phyloP scores from a whole-genome alignment of 2,888 invertebrate species.

The Thereva unica region DNA sequence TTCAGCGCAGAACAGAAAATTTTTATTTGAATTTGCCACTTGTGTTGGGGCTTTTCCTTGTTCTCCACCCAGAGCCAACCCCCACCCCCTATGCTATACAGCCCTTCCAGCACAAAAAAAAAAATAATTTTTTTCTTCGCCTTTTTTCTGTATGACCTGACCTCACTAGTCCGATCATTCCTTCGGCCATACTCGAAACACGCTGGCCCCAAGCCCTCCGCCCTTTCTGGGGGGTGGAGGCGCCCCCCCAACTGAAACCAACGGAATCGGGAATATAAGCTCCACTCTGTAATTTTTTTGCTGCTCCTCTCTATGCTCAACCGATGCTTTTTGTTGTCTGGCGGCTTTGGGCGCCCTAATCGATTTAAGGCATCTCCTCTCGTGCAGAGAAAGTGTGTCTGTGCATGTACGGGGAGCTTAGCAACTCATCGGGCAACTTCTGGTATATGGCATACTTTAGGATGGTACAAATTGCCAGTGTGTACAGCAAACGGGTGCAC shows the following conservation, averaged over 20 bases:
- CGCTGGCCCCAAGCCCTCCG: neutral
- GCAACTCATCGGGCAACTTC: slow-evolving; percentile 32
- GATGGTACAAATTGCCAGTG: slow-evolving; percentile 27
- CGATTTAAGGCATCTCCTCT: slow-evolving; percentile 31
- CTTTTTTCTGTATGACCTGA: slow-evolving; percentile 29
- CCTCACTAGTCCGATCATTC: slow-evolving; percentile 27
- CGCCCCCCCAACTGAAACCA: slow-evolving; percentile 2
- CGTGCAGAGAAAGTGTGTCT: slow-evolving; percentile 2
- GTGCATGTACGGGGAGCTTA: slow-evolving; percentile 20
- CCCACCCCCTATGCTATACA: neutral
- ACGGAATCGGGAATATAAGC: slow-evolving; percentile 24
- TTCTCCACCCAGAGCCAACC: slow-evolving; percentile 9
- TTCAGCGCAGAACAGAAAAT: slow-evolving; percentile 35
- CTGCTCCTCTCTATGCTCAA: slow-evolving; percentile 16
- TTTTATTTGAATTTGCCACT: slow-evolving; percentile 37
- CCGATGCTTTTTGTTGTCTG: slow-evolving; percentile 35
- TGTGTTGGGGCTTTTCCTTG: slow-evolving; percentile 28
- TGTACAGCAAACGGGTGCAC: slow-evolving; percentile 10
- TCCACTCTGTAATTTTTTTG: slow-evolving; percentile 19
- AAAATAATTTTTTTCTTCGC: slow-evolving; percentile 15
- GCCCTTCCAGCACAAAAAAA: neutral
- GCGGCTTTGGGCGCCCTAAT: slow-evolving; percentile 35
- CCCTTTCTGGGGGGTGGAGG: neutral
- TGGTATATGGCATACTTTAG: slow-evolving; percentile 21
- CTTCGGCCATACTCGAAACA: neutral